Conservation (phyloP, 2,888 invertebrate species). For the Oxyteleia sp. region DNA sequence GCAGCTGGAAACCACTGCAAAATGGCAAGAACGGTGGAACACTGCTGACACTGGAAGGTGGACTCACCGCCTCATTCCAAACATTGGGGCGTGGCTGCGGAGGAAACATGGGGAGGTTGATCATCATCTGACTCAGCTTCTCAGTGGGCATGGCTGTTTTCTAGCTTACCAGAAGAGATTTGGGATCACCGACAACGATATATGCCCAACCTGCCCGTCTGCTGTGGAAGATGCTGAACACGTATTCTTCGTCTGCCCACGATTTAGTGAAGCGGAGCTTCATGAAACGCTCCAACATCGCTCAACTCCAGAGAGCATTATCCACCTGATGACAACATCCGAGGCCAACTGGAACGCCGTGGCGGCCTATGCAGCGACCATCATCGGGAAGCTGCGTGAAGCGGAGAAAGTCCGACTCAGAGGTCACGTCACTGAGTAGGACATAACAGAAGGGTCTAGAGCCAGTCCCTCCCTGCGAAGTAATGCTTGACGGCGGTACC, state of each 20-base stretch:
- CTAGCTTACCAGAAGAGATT: constrained; percentile 46
- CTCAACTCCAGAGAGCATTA: too few relatives aligned
- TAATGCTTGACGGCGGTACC: too few relatives aligned
- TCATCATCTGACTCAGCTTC: constrained; percentile 43
- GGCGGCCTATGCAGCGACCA: too few relatives aligned
- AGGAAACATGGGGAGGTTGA: constrained; percentile 67
- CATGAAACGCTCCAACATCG: too few relatives aligned
- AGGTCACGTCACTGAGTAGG: too few relatives aligned
- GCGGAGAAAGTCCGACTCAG: too few relatives aligned
- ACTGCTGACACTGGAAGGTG: constrained; percentile 46
- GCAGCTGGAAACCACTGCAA: neutral
- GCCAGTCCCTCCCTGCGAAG: too few relatives aligned
- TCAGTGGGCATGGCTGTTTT: constrained; percentile 60
- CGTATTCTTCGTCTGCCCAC: constrained; percentile 12
- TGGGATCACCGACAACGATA: neutral
- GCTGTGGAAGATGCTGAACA: constrained; percentile 1
- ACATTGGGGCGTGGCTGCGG: constrained; percentile 46
- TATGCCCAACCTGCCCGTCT: constrained; percentile 15
- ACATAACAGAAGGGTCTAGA: too few relatives aligned
- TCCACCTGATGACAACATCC: too few relatives aligned
- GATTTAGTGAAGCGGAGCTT: constrained; percentile 3
- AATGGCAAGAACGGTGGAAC: constrained; percentile 68
- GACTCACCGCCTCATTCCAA: constrained; percentile 58
- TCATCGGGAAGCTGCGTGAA: too few relatives aligned
- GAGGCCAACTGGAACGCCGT: too few relatives aligned